A percentile compares a stretch with the other conserved stretches of the same genome.
These are phyloP conservation scores for Dryocosmus kuriphilus DNA, from an alignment of 2,888 invertebrate species.

Conservation along the genomic window DNA sequence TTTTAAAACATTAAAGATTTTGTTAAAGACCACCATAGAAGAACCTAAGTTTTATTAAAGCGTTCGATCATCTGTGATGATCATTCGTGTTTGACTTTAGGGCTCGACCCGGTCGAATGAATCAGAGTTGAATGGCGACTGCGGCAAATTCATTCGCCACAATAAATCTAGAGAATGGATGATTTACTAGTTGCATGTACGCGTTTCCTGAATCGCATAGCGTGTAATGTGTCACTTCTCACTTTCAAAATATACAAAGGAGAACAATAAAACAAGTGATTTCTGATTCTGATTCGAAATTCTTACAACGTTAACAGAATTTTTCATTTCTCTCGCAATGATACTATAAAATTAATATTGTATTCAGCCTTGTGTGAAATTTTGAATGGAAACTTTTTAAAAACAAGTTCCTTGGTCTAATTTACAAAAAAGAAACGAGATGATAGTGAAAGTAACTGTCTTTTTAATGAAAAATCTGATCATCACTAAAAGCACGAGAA, in stretches of 20 bases:
- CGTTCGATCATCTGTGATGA: background rate
- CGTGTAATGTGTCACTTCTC: background rate
- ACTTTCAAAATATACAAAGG: background rate
- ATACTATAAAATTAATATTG: background rate
- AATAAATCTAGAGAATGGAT: slow-evolving; percentile 61
- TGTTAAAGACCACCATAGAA: background rate
- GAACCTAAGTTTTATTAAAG: background rate
- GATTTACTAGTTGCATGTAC: slow-evolving; percentile 56
- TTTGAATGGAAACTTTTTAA: too few species aligned
- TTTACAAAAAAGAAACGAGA: background rate
- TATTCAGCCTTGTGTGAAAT: background rate
- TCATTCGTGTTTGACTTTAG: slow-evolving; percentile 49
- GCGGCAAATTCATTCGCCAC: slow-evolving; percentile 55
- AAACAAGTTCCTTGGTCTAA: too few species aligned
- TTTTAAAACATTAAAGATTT: background rate
- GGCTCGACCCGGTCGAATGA: slow-evolving; percentile 56
- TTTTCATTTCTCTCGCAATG: too few species aligned
- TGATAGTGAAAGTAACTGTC: background rate
- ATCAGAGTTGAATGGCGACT: slow-evolving; percentile 46
- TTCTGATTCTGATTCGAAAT: background rate
- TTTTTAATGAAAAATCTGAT: background rate
- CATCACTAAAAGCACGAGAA: background rate
- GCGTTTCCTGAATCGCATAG: slow-evolving; percentile 2
- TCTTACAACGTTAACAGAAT: background rate
- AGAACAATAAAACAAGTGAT: background rate